phyloP scores from a whole-genome alignment of 2,888 invertebrate genomes.

The Yponomeuta sedellus region DNA sequence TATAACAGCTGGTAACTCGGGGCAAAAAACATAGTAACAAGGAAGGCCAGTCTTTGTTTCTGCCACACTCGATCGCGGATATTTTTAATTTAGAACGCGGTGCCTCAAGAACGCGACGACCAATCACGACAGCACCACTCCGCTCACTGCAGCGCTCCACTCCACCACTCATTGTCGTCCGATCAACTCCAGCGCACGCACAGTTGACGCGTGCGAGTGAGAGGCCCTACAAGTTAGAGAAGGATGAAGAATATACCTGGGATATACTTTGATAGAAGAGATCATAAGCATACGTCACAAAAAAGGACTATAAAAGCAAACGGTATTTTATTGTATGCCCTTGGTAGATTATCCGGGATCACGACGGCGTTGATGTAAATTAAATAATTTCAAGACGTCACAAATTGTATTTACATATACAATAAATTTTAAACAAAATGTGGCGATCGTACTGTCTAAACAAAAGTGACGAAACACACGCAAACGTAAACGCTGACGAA shows the following conservation, averaged over 20 bases:
- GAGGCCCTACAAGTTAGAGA: slow-evolving; percentile 34
- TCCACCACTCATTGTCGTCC: slow-evolving; percentile 37
- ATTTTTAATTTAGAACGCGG: slow-evolving; percentile 55
- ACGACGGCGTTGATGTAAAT: not conserved
- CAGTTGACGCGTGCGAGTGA: slow-evolving; percentile 47
- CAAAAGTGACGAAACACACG: not conserved
- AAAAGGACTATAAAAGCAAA: slow-evolving; percentile 36
- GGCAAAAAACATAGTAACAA: slow-evolving; percentile 40
- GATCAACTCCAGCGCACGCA: slow-evolving; percentile 65
- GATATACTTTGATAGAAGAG: slow-evolving; percentile 43
- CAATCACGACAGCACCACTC: slow-evolving; percentile 63
- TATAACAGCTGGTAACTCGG: slow-evolving; percentile 17
- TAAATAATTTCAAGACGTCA: not conserved
- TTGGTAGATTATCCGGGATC: not conserved
- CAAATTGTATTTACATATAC: not conserved
- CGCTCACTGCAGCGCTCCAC: slow-evolving; percentile 51
- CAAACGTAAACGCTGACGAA: not conserved
- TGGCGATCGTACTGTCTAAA: not conserved
- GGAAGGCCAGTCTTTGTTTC: slow-evolving; percentile 44
- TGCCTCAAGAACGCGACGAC: slow-evolving; percentile 42
- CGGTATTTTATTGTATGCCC: slow-evolving; percentile 21
- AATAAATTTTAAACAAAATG: not conserved
- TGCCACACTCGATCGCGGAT: slow-evolving; percentile 52
- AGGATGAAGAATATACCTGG: slow-evolving; percentile 53
- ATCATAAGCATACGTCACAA: slow-evolving; percentile 47